Evolutionary conservation across 2,113 vertebrate species (phyloP), one percentile per base, ranked within the genome.

Genomic region (Theristicus caerulescens): DNA sequence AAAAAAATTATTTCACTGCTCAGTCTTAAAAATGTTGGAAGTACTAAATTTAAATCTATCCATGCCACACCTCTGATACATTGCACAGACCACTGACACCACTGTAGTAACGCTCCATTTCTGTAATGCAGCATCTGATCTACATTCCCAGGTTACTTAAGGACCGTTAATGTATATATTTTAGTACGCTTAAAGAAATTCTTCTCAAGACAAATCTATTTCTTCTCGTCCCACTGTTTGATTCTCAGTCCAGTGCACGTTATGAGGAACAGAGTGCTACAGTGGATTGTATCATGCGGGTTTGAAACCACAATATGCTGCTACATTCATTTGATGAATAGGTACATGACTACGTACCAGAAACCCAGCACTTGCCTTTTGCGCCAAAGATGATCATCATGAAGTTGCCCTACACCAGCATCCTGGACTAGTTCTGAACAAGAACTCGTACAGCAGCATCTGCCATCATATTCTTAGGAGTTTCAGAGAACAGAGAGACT

Each of bases 1-100:
- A 46, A 6, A 6, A 74, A 54, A 95, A 80, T 62, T 9, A 29
- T 90, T 66, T 86, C 62, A 72, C 47, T 46, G 29, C 29, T 90
- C 20, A 40, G 59, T 15, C 44, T 61, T 57, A 29, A 78, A 94
- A 79, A 38, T 14, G 7, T 34, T 76, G 66, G 46, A 79, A 70
- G 32, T 14, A 31, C 32, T 46, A 12, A 61, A 62, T 38, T 66
- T 14, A 16, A 58, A 38, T 47, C 52, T 21, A 10, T 16, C 21
- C 29, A 4, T 27, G 64, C 20, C 85, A 54, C 24, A 7, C 16
- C 34, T 52, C 31, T 62, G 65, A 29, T 16, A 55, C 27, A 22
- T 22, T 4, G 1, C 82, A 74, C 27, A 32, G 54, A 14, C 3
- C 40, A 4, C 40, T 20, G 42, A 7, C 3, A 31, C 0, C 2